Evolutionary conservation across 2,888 invertebrate species (phyloP).

Genomic region (Alcis repandata): DNA sequence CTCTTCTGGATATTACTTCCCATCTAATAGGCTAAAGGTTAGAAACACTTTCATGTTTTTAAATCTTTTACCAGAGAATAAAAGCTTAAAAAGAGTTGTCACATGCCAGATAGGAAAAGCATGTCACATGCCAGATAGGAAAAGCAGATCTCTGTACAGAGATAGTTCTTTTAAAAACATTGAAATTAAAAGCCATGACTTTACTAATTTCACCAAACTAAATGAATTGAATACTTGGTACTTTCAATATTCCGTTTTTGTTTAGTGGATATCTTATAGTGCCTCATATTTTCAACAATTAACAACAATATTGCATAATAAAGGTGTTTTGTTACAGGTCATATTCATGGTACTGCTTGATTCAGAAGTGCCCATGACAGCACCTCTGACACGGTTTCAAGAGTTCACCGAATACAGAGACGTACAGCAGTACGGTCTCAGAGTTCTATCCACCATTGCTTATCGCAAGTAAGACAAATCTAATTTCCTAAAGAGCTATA

Average conservation of each 20-base stretch:
- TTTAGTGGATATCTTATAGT: too few relatives aligned
- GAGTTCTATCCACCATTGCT: constrained; percentile 71
- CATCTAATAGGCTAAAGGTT: constrained; percentile 88
- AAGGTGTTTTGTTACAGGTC: constrained; percentile 70
- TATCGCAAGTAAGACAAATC: constrained; percentile 70
- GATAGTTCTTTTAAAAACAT: too few relatives aligned
- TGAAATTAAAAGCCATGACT: too few relatives aligned
- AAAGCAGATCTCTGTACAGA: too few relatives aligned
- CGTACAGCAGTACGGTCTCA: constrained; percentile 90
- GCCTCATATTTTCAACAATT: neutral
- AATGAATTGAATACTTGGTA: too few relatives aligned
- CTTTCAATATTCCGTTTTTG: too few relatives aligned
- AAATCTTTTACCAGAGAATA: neutral
- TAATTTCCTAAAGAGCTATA: neutral
- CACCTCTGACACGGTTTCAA: constrained; percentile 89
- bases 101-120: too few relatives aligned
- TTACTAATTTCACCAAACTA: too few relatives aligned
- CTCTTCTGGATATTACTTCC: constrained; percentile 87
- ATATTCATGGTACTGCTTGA: constrained; percentile 89
- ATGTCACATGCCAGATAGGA: too few relatives aligned
- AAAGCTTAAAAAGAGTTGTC: too few relatives aligned
- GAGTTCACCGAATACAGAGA: constrained; percentile 92
- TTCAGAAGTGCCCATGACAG: constrained; percentile 86
- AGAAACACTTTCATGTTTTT: neutral
- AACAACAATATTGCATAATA: neutral